A percentile compares a stretch with the other conserved stretches of the same genome.
Conservation (phyloP, 2,113 vertebrate species). For the Callospermophilus lateralis region DNA sequence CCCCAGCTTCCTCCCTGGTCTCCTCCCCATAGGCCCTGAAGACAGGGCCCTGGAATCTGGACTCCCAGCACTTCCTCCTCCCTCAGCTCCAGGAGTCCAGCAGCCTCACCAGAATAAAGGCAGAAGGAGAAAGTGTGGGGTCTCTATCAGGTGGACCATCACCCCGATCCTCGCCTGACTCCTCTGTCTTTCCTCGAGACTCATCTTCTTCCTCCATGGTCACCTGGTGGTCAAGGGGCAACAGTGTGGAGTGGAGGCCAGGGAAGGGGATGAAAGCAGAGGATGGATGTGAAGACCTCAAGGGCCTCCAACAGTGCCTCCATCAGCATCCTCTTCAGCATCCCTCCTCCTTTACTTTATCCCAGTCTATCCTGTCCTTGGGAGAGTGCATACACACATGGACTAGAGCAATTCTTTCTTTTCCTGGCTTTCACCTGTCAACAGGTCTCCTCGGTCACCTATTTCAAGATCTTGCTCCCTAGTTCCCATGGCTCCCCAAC, state of each 20-base stretch:
- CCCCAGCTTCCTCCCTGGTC: neutral
- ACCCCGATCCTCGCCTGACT: constrained; percentile 68
- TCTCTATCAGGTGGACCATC: constrained; percentile 76
- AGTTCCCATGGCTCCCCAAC: neutral
- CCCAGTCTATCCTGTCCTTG: neutral
- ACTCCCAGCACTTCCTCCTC: neutral
- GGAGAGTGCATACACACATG: neutral
- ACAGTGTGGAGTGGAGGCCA: neutral
- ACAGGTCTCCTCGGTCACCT: neutral
- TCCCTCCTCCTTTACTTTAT: neutral
- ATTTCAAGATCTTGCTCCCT: neutral
- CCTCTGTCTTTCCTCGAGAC: constrained; percentile 77
- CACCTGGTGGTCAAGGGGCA: neutral
- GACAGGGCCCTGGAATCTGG: neutral
- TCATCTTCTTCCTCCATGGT: constrained; percentile 84
- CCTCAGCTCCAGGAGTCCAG: neutral
- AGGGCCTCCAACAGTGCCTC: neutral
- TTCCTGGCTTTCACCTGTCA: neutral
- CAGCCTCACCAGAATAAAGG: constrained; percentile 82
- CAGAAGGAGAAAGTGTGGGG: constrained; percentile 72
- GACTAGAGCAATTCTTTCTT: neutral
- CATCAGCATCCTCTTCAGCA: neutral
- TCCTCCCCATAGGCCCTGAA: neutral
- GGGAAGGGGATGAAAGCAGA: neutral
- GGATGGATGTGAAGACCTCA: neutral